Evolutionary conservation across 2,113 vertebrate genomes (phyloP).

Genomic region (Perccottus glenii): DNA sequence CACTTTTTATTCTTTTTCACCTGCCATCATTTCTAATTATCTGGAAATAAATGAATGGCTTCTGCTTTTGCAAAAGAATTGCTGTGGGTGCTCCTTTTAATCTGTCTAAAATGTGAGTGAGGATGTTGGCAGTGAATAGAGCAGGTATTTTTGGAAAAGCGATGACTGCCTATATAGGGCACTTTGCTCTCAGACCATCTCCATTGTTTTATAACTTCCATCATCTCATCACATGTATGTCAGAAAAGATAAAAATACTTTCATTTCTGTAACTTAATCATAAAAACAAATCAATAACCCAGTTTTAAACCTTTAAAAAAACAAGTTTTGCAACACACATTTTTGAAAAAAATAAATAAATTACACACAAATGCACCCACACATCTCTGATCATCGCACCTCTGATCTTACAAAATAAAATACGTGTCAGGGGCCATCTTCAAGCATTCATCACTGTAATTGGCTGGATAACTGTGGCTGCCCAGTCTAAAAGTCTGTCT

Average conservation of each 20-base stretch:
- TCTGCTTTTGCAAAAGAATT: conserved; percentile 36
- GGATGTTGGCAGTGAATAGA: conserved; percentile 13
- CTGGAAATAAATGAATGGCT: conserved; percentile 61
- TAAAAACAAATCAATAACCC: no score
- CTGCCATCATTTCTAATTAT: conserved; percentile 72
- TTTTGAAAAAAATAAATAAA: not conserved
- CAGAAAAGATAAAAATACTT: conserved; percentile 4
- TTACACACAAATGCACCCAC: conserved; percentile 10
- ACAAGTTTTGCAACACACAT: not conserved
- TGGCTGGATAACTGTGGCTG: conserved; percentile 46
- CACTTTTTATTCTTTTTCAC: conserved; percentile 46
- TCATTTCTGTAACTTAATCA: no score
- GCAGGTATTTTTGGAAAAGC: not conserved
- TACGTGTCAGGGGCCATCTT: conserved; percentile 42
- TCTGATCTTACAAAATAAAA: conserved; percentile 29
- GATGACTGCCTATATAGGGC: not conserved
- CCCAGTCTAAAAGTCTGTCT: conserved; percentile 29
- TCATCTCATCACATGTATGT: not conserved
- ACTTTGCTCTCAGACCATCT: not conserved
- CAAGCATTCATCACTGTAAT: conserved; percentile 49
- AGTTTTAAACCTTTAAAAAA: no score
- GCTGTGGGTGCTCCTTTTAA: conserved; percentile 57
- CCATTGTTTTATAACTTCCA: not conserved
- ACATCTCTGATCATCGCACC: conserved; percentile 9
- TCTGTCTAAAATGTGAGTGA: conserved; percentile 27